Evolutionary conservation across 2,113 vertebrate genomes (phyloP).

Genomic region (Scytalopus superciliaris): DNA sequence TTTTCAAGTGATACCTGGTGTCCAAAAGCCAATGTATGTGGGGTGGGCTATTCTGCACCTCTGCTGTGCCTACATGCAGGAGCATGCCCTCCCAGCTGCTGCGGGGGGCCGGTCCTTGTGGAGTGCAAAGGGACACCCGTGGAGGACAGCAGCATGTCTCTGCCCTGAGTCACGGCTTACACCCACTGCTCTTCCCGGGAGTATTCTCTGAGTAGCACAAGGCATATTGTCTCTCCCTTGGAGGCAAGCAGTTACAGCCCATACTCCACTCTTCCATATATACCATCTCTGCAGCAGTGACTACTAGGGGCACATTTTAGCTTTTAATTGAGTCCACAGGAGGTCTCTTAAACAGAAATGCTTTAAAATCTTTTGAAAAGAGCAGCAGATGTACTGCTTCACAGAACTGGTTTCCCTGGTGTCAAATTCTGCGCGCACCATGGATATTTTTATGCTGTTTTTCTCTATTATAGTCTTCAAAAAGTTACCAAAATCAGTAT

Average conservation of each 20-base stretch:
- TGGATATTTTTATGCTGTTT: slow-evolving; percentile 47
- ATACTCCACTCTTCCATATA: rapidly evolving
- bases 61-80: rapidly evolving
- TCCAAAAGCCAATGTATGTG: rapidly evolving
- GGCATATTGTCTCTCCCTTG: neutral
- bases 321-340: slow-evolving; percentile 56
- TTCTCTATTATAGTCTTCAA: slow-evolving; percentile 36
- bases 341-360: slow-evolving; percentile 51
- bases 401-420: slow-evolving; percentile 45
- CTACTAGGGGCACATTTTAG: neutral
- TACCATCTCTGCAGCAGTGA: neutral
- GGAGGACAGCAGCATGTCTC: rapidly evolving
- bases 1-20: neutral
- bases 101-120: neutral
- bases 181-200: neutral
- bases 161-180: rapidly evolving
- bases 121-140: neutral
- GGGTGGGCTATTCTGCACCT: neutral
- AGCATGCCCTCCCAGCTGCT: neutral
- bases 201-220: neutral
- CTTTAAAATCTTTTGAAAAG: slow-evolving; percentile 57
- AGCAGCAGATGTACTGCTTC: slow-evolving; percentile 24
- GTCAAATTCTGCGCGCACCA: neutral
- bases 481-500: slow-evolving; percentile 51
- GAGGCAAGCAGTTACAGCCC: neutral